Evolutionary conservation across 2,888 invertebrate genomes (phyloP).

Genomic region (Myathropa florea): DNA sequence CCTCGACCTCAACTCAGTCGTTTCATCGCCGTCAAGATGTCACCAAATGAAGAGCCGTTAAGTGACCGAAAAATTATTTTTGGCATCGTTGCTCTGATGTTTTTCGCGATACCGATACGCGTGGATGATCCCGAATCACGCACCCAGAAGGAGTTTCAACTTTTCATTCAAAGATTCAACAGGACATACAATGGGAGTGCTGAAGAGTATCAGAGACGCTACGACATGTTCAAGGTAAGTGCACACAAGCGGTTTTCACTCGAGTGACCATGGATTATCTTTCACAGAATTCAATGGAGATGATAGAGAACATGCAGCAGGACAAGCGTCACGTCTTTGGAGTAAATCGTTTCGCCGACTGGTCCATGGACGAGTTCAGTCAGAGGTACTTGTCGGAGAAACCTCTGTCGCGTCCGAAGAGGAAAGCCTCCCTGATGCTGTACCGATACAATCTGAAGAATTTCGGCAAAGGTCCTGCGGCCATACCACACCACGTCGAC

Average conservation of each 20-base stretch:
- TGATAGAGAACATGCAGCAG: slow-evolving; percentile 11
- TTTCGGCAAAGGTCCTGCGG: neutral
- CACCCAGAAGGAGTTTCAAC: slow-evolving; percentile 30
- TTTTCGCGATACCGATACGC: slow-evolving; percentile 55
- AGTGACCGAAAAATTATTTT: slow-evolving; percentile 27
- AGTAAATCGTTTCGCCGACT: slow-evolving; percentile 42
- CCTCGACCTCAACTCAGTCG: slow-evolving; percentile 5
- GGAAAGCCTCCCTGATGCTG: neutral
- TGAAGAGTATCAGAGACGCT: slow-evolving; percentile 35
- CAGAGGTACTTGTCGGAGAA: neutral
- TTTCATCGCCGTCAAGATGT: slow-evolving; percentile 13
- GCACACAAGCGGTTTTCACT: neutral
- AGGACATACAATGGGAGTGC: slow-evolving; percentile 33
- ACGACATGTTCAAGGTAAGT: slow-evolving; percentile 43
- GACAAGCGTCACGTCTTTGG: slow-evolving; percentile 38
- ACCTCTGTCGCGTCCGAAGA: neutral
- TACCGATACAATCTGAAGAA: neutral
- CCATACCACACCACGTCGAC: slow-evolving; percentile 72
- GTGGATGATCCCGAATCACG: slow-evolving; percentile 29
- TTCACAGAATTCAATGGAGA: slow-evolving; percentile 18
- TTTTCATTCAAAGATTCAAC: slow-evolving; percentile 42
- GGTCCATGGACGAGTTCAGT: slow-evolving; percentile 27
- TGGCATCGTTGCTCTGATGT: slow-evolving; percentile 29
- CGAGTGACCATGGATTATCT: neutral
- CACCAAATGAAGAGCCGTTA: neutral